These are phyloP conservation scores for Pteronotus mesoamericanus DNA, from an alignment of 2,797 vertebrate species.

Conservation along the genomic window DNA sequence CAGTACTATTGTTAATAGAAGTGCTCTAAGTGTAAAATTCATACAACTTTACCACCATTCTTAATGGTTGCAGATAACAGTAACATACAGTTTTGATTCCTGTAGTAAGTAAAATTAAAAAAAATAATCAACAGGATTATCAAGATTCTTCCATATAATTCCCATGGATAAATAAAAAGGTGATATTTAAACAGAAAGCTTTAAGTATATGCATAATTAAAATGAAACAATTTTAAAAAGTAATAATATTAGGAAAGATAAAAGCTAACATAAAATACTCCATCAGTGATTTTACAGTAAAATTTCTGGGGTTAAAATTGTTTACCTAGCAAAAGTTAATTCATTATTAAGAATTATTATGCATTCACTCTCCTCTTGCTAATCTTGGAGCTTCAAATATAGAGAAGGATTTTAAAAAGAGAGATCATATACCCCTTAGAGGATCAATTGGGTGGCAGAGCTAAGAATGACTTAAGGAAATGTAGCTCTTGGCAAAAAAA, in stretches of 20 bases:
- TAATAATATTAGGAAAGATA: neutral
- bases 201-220: constrained; percentile 31
- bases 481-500: neutral
- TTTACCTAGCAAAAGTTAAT: neutral
- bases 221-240: neutral
- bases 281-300: constrained; percentile 4
- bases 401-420: constrained; percentile 1
- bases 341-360: constrained; percentile 25
- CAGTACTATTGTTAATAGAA: constrained; percentile 1
- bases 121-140: neutral
- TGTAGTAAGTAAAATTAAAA: neutral
- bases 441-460: neutral
- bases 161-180: neutral
- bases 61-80: constrained; percentile 1
- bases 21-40: constrained; percentile 27
- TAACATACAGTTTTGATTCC: neutral
- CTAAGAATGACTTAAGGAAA: constrained; percentile 24
- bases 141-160: constrained; percentile 26
- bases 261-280: neutral
- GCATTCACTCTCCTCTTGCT: neutral
- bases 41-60: constrained; percentile 12
- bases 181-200: constrained; percentile 29
- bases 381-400: constrained; percentile 6
- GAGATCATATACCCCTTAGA: neutral
- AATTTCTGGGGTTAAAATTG: neutral